phyloP scores from a whole-genome alignment of 2,797 vertebrate genomes.

The Epinephelus malabaricus region DNA sequence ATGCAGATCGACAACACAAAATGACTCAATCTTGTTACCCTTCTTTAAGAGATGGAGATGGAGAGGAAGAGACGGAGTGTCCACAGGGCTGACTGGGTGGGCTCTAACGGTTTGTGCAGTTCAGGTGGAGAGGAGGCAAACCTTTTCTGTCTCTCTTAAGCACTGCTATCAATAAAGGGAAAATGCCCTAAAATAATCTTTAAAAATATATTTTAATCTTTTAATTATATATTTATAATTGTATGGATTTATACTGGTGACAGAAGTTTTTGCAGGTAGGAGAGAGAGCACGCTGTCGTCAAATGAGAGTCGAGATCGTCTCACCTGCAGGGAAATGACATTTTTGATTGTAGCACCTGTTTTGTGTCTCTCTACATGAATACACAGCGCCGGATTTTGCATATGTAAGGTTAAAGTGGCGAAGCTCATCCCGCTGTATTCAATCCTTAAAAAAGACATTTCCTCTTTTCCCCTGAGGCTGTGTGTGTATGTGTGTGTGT shows the following conservation, averaged over 20 bases:
- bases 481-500: slow-evolving; percentile 44
- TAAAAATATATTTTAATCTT: no score
- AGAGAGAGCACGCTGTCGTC: slow-evolving; percentile 25
- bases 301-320: slow-evolving; percentile 33
- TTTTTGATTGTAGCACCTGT: slow-evolving; percentile 82
- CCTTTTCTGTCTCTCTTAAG: no score
- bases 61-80: not conserved
- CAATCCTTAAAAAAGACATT: slow-evolving; percentile 78
- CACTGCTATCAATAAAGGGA: no score
- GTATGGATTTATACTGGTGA: not conserved
- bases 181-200: no score
- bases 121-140: not conserved
- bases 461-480: slow-evolving; percentile 69
- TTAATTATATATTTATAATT: not conserved
- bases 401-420: slow-evolving; percentile 83
- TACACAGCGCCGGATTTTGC: slow-evolving; percentile 73
- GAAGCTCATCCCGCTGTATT: slow-evolving; percentile 79
- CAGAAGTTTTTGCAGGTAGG: slow-evolving; percentile 8
- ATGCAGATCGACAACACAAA: not conserved
- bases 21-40: not conserved
- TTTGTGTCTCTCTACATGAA: slow-evolving; percentile 73
- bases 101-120: not conserved
- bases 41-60: not conserved
- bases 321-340: slow-evolving; percentile 74
- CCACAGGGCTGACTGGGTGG: not conserved